These are phyloP conservation scores for Lithophane ornitopus DNA, from an alignment of 2,888 invertebrate genomes.

Conservation along the genomic window DNA sequence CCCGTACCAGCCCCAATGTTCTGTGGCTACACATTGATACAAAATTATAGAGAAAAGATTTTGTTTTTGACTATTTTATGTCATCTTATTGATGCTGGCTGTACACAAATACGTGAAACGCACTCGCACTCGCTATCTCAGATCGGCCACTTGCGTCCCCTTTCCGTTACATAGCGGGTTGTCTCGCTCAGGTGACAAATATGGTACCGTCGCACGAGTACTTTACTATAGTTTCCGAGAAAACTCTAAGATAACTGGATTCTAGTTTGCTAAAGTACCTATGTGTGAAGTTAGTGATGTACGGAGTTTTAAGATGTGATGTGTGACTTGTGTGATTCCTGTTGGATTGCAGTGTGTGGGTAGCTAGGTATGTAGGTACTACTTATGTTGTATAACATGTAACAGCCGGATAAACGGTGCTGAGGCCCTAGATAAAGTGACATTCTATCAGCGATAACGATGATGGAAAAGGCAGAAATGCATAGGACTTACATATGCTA, in stretches of 20 bases:
- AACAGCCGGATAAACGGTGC: neutral
- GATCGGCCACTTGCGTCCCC: slow-evolving; percentile 54
- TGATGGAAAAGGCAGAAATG: no score
- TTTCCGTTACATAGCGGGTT: slow-evolving; percentile 74
- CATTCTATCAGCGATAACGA: no score
- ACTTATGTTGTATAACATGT: neutral
- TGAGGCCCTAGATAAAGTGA: no score
- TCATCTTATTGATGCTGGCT: neutral
- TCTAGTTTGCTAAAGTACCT: slow-evolving; percentile 44
- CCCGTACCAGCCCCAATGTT: no score
- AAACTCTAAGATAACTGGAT: slow-evolving; percentile 52
- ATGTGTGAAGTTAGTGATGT: slow-evolving; percentile 42
- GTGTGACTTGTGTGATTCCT: slow-evolving; percentile 31
- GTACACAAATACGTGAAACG: slow-evolving; percentile 15
- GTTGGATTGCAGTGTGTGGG: slow-evolving; percentile 11
- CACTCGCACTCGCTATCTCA: slow-evolving; percentile 32
- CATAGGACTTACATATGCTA: no score
- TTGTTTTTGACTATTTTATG: no score
- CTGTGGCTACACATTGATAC: neutral
- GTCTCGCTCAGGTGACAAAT: slow-evolving; percentile 67
- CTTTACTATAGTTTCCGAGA: slow-evolving; percentile 61
- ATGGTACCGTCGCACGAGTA: slow-evolving; percentile 60
- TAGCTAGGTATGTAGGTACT: neutral
- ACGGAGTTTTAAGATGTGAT: slow-evolving; percentile 26
- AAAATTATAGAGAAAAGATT: neutral